phyloP scores from a whole-genome alignment of 2,113 vertebrate genomes.

The Mystacornis crossleyi region DNA sequence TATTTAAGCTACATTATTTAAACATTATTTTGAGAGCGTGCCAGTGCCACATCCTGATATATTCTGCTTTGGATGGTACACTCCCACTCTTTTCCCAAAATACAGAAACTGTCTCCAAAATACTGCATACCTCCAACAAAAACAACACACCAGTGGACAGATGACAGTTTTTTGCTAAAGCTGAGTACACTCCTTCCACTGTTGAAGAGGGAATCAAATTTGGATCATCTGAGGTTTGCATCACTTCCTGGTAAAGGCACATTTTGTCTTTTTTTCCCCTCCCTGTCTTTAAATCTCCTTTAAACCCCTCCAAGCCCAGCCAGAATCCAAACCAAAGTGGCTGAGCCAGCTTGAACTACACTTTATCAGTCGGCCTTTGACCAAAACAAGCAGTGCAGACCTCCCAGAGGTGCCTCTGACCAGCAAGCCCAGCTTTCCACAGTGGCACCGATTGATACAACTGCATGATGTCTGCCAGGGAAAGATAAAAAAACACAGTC shows the following conservation, averaged over 20 bases:
- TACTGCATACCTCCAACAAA: background rate
- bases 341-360: background rate
- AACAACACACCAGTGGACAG: background rate
- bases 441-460: fast-evolving
- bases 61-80: background rate
- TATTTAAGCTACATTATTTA: background rate
- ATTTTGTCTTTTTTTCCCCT: background rate
- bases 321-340: background rate
- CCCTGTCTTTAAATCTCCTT: background rate
- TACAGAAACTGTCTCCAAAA: background rate
- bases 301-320: background rate
- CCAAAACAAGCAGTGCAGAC: background rate
- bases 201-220: background rate
- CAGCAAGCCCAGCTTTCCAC: background rate
- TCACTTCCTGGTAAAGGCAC: background rate
- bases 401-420: background rate
- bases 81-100: background rate
- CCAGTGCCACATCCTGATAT: background rate
- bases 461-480: background rate
- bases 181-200: background rate
- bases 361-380: background rate
- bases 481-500: background rate
- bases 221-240: background rate
- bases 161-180: background rate
- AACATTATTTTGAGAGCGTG: background rate